Evolutionary conservation across 2,797 vertebrate genomes (phyloP).

Genomic region (Phalloptychus januarius): DNA sequence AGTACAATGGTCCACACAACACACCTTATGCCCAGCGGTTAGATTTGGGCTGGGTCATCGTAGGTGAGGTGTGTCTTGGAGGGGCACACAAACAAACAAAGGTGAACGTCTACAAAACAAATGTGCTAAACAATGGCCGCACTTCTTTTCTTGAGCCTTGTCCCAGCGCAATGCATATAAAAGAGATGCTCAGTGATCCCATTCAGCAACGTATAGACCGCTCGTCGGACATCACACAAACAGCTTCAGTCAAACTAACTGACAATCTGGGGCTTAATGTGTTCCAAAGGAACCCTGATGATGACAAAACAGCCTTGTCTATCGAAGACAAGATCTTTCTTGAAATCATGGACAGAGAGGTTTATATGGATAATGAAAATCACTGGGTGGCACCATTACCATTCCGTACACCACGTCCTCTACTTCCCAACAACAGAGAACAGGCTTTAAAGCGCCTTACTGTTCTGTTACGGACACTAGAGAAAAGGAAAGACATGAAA

Average conservation of each 20-base stretch:
- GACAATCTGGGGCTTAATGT: neutral
- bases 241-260: neutral
- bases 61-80: neutral
- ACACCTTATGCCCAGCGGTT: neutral
- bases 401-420: neutral
- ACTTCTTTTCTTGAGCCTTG: neutral
- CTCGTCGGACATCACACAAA: neutral
- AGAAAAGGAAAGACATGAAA: neutral
- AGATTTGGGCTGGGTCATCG: conserved; percentile 1
- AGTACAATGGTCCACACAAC: neutral
- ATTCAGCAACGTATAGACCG: neutral
- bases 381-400: neutral
- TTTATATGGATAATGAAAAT: neutral
- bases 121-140: neutral
- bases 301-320: neutral
- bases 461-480: neutral
- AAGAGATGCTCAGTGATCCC: neutral
- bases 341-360: neutral
- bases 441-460: neutral
- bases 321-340: neutral
- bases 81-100: neutral
- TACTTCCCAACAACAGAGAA: conserved; percentile 2
- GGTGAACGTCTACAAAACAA: neutral
- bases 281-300: neutral
- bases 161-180: neutral